Base-by-base conservation (phyloP, 37 sponge, comb jelly and placozoan genomes). In the Ianthella basta region DNA sequence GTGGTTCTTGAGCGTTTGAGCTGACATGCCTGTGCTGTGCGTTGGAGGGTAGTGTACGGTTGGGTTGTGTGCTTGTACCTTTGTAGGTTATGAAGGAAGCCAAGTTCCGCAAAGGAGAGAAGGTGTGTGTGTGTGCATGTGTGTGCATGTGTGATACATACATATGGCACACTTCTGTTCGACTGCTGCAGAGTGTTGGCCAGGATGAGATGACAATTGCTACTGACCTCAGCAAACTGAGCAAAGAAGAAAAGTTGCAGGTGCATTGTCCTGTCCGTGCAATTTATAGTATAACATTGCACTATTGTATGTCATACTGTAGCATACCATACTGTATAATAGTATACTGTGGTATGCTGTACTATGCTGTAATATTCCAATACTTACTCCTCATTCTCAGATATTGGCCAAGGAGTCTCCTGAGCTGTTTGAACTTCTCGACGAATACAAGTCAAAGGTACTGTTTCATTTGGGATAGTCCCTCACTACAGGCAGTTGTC, bases 391-490 rank as follows among this genome's bases (percentile, higher is more conserved):
- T 23, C 56, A 15, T 23, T 67, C 29, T 69, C 34, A 89, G 90
- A 25, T 89, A 18, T 56, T 89, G 20, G 55, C 60, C 0, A 80
- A 83, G 69, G 86, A 89, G 10, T 89, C 90, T 21, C 93, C 93
- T 59, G 93, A 92, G 63, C 77, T 92, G 15, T 87, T 89, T 72
- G 89, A 89, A n/a, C 72, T 92, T 27, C 81, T 89, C 44, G 85
- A 84, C 0, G 93, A 92, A 19, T 92, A 72, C 66, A 68, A 84
- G 57, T 66, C 56, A 50, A 92, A 89, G 69, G 25, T 92, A 14
- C 20, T 36, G 2, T 10, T 27, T 61, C 29, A 61, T 61, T 4
- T 61, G 30, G 24, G 78, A 10, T 34, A 3, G 4, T 33, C 8
- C 33, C 24, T 32, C 29, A 74, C 5, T 33, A 13, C 6, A 10